phyloP scores from a whole-genome alignment of 2,797 vertebrate species.

The Catostomus latipinnis region DNA sequence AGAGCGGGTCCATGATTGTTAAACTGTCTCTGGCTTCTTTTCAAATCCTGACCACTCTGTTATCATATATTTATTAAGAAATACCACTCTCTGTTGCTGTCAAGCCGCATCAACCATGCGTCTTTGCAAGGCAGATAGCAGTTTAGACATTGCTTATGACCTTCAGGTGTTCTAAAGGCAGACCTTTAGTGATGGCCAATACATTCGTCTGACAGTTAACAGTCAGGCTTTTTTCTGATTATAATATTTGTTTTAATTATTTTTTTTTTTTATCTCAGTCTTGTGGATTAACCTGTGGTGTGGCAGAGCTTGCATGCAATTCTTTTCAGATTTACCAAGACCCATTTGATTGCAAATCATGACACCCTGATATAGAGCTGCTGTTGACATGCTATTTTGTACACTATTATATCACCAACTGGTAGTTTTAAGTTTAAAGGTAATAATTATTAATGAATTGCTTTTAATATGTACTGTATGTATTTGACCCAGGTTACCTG shows the following conservation, averaged over 20 bases:
- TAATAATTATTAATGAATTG: slow-evolving; percentile 11
- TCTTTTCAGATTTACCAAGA: slow-evolving; percentile 38
- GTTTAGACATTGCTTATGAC: slow-evolving; percentile 48
- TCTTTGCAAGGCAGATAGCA: slow-evolving; percentile 39
- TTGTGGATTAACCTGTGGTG: slow-evolving; percentile 47
- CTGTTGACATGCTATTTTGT: neutral
- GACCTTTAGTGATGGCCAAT: slow-evolving; percentile 56
- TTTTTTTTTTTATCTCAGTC: slow-evolving; percentile 40
- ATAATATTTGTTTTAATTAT: neutral
- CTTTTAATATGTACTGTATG: neutral
- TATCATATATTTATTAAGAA: slow-evolving; percentile 48
- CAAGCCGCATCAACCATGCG: neutral
- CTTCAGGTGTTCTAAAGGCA: slow-evolving; percentile 54
- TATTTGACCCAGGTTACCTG: neutral
- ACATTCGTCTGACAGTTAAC: slow-evolving; percentile 60
- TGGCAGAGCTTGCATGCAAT: slow-evolving; percentile 38
- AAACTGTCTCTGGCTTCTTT: slow-evolving; percentile 14
- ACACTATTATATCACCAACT: slow-evolving; percentile 4
- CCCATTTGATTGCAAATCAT: slow-evolving; percentile 38
- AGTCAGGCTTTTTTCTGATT: slow-evolving; percentile 61
- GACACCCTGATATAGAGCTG: slow-evolving; percentile 17
- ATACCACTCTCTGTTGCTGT: slow-evolving; percentile 42
- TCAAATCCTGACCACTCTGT: slow-evolving; percentile 25
- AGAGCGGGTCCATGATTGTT: neutral
- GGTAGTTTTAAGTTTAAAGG: neutral